phyloP scores from a whole-genome alignment of 2,113 vertebrate genomes.

The Brachypodius melanocephalos region DNA sequence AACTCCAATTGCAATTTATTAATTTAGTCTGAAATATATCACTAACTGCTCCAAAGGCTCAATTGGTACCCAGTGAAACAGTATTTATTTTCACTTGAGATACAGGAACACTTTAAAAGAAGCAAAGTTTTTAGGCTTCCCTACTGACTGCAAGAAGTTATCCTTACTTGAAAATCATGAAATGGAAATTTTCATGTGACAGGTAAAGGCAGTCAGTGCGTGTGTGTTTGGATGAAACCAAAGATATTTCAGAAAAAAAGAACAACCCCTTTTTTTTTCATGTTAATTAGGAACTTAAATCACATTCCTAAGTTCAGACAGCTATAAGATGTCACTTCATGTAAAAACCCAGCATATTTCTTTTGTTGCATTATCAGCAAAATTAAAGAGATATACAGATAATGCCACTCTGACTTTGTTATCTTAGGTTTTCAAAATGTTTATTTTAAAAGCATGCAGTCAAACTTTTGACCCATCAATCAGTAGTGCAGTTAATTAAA shows the following conservation, averaged over 20 bases:
- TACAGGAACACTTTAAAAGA: background rate
- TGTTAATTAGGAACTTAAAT: background rate
- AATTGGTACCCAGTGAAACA: background rate
- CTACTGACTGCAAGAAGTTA: background rate
- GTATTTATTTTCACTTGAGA: background rate
- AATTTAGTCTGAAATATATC: background rate
- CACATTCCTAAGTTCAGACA: background rate
- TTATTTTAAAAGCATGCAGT: background rate
- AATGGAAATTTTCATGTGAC: background rate
- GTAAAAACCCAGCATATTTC: background rate
- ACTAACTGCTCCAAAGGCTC: background rate
- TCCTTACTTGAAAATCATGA: background rate
- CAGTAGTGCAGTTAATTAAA: slow-evolving; percentile 34
- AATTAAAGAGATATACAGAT: background rate
- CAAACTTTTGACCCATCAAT: slow-evolving; percentile 40
- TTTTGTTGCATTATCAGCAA: background rate
- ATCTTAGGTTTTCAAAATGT: background rate
- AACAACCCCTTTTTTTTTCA: background rate
- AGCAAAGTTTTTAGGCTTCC: background rate
- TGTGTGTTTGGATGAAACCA: background rate
- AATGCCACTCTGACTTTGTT: background rate
- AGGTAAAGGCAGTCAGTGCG: background rate
- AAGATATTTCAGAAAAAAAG: background rate
- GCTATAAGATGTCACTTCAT: background rate
- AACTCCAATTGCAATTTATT: background rate